Percentiles rank a stretch among this genome's conserved stretches.
phyloP scores from a whole-genome alignment of 2,113 vertebrate genomes.

The Osmerus eperlanus region DNA sequence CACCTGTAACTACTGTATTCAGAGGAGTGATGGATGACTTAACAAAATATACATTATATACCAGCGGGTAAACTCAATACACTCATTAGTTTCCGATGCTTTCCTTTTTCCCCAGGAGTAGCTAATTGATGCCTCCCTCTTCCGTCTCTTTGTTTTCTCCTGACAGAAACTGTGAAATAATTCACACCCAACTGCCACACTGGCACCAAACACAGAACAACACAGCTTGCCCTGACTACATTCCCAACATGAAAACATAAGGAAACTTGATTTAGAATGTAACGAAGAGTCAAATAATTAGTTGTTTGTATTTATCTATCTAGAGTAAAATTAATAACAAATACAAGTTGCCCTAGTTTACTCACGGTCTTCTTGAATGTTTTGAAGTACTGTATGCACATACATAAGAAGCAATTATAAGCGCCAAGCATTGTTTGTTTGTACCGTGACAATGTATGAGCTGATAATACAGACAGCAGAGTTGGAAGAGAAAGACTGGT shows the following conservation, averaged over 20 bases:
- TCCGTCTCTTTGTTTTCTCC: constrained; percentile 61
- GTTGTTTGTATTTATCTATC: not conserved
- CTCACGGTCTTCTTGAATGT: too few relatives aligned
- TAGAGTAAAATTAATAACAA: constrained; percentile 19
- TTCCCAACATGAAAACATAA: constrained; percentile 33
- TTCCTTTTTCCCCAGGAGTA: constrained; percentile 68
- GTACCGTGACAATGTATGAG: not conserved
- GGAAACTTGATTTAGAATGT: constrained; percentile 26
- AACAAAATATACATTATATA: constrained; percentile 66
- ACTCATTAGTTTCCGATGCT: constrained; percentile 63
- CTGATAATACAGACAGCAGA: not conserved
- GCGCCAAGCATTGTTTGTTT: too few relatives aligned
- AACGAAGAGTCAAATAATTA: not conserved
- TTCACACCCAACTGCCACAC: constrained; percentile 50
- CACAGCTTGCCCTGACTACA: constrained; percentile 27
- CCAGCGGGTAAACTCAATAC: constrained; percentile 67
- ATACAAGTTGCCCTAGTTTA: constrained; percentile 2
- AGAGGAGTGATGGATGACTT: constrained; percentile 61
- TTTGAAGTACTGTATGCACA: too few relatives aligned
- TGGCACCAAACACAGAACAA: constrained; percentile 49
- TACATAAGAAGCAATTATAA: too few relatives aligned
- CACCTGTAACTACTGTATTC: constrained; percentile 50
- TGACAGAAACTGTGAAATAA: constrained; percentile 59
- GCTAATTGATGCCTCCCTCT: constrained; percentile 66
- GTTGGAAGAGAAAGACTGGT: not conserved